These are phyloP conservation scores for Chalcosyrphus nemorum DNA, from an alignment of 2,888 invertebrate species.

Conservation along the genomic window DNA sequence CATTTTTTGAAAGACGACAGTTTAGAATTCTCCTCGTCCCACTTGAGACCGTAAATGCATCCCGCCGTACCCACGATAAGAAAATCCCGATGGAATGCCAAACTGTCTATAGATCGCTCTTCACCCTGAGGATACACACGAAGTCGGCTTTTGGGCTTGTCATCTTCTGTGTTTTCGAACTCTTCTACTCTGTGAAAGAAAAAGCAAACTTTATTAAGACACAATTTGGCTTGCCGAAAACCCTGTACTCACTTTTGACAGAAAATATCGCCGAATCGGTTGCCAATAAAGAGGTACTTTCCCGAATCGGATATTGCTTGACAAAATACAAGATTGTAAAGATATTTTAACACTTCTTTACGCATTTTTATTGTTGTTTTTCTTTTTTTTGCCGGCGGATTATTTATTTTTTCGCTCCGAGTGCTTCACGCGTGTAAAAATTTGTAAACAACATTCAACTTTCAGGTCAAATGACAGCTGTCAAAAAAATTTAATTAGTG, in stretches of 20 bases:
- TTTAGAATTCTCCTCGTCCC: constrained; percentile 85
- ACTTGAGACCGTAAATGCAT: constrained; percentile 90
- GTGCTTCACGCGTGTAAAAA: neutral
- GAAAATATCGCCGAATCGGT: constrained; percentile 92
- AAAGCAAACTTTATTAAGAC: neutral
- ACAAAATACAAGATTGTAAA: constrained; percentile 91
- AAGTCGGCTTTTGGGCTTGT: constrained; percentile 75
- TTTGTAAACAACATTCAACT: constrained; percentile 16
- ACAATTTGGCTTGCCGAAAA: too few relatives aligned
- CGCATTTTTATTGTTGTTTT: constrained; percentile 73
- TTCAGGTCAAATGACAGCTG: neutral
- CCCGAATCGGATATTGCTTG: constrained; percentile 93
- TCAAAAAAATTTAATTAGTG: neutral
- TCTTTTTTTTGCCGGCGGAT: too few relatives aligned
- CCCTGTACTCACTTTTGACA: constrained; percentile 82
- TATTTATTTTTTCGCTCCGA: neutral
- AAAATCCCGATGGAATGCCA: constrained; percentile 85
- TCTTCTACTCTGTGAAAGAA: constrained; percentile 76
- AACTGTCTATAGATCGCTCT: constrained; percentile 84
- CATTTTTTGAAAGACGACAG: constrained; percentile 83
- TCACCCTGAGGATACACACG: constrained; percentile 76
- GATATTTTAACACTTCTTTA: constrained; percentile 77
- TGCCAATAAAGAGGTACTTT: constrained; percentile 90
- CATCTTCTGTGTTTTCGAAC: constrained; percentile 77
- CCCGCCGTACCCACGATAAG: constrained; percentile 87